These are phyloP conservation scores for Noctua comes DNA, from an alignment of 2,888 invertebrate genomes.

Conservation along the genomic window DNA sequence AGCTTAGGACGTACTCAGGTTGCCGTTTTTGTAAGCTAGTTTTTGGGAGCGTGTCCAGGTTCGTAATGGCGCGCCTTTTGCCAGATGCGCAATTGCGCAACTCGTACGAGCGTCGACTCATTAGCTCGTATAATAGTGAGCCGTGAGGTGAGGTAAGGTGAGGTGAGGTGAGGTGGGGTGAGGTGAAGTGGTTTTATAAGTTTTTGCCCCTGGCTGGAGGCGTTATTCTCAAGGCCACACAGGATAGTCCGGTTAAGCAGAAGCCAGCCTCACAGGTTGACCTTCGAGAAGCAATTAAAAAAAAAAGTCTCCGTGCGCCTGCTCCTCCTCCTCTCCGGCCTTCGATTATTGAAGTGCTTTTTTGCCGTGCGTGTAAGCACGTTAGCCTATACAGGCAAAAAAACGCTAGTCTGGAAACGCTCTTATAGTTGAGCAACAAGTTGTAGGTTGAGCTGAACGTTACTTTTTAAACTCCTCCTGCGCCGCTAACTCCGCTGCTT, in stretches of 20 bases:
- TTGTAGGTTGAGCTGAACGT: neutral
- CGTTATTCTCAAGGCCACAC: no score
- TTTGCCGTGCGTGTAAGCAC: neutral
- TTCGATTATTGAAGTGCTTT: neutral
- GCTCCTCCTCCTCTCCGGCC: neutral
- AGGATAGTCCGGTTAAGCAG: no score
- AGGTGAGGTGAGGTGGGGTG: no score
- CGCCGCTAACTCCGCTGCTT: slow-evolving; percentile 79
- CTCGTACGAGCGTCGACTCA: neutral
- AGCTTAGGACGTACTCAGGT: neutral
- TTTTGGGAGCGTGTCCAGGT: no score
- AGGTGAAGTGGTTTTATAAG: no score
- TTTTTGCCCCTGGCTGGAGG: no score
- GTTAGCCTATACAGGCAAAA: neutral
- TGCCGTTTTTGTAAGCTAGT: no score
- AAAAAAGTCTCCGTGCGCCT: neutral
- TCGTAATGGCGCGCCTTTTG: no score
- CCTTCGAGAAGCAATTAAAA: no score
- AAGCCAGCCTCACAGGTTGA: no score
- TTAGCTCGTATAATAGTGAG: neutral
- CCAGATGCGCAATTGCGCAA: neutral
- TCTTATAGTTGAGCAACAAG: neutral
- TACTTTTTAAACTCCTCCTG: slow-evolving; percentile 81
- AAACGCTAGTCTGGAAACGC: neutral
- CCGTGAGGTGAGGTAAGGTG: neutral